These are phyloP conservation scores for Ptychoptera albimana DNA, from an alignment of 2,888 invertebrate genomes.

Conservation along the genomic window DNA sequence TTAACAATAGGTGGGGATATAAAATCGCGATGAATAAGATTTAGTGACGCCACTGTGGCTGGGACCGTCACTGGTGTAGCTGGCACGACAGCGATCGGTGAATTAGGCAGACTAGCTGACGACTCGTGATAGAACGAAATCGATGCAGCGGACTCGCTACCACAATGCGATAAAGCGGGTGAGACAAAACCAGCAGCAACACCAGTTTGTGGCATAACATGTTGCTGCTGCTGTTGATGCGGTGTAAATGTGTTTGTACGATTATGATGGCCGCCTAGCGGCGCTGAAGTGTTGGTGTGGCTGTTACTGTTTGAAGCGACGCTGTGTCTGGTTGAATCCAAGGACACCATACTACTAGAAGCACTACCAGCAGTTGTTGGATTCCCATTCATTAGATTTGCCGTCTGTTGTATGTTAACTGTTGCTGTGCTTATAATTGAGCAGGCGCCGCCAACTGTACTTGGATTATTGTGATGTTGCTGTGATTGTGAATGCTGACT, in stretches of 20 bases:
- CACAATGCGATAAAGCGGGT: neutral
- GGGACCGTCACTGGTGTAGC: constrained; percentile 12
- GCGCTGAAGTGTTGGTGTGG: constrained; percentile 9
- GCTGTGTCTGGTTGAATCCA: constrained; percentile 20
- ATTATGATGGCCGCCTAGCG: constrained; percentile 11
- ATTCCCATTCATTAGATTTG: constrained; percentile 5
- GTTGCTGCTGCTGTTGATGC: constrained; percentile 3
- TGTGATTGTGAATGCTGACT: constrained; percentile 5
- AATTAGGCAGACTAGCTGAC: constrained; percentile 18
- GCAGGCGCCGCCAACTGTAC: constrained; percentile 7
- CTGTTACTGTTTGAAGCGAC: constrained; percentile 14
- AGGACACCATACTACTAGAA: constrained; percentile 16
- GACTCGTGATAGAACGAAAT: constrained; percentile 8
- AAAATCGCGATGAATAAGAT: neutral
- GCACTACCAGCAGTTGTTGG: constrained; percentile 11
- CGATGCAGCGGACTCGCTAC: neutral
- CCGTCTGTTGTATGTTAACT: constrained; percentile 4
- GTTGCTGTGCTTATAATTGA: constrained; percentile 2
- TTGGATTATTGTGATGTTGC: constrained; percentile 3
- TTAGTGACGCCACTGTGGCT: constrained; percentile 8
- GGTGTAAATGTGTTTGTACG: neutral
- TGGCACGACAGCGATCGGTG: constrained; percentile 11
- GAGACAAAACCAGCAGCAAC: neutral
- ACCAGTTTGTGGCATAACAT: neutral
- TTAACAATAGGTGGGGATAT: no score